Percentiles rank a stretch among this genome's conserved stretches.
phyloP scores from a whole-genome alignment of 2,888 invertebrate genomes.

The Euproctis similis region DNA sequence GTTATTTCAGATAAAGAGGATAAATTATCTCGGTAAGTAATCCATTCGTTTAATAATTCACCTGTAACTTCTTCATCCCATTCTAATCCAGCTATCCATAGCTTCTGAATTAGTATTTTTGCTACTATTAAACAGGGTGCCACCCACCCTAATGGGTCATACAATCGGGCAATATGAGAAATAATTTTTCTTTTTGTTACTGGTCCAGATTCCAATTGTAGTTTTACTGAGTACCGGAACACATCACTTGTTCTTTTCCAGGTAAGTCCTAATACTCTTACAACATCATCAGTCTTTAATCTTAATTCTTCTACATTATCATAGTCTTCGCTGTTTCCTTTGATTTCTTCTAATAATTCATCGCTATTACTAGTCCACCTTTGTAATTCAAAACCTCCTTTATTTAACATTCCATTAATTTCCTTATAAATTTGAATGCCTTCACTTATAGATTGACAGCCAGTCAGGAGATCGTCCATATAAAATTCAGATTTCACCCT shows the following conservation, averaged over 20 bases:
- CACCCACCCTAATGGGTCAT: slow-evolving; percentile 10
- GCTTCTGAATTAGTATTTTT: slow-evolving; percentile 5
- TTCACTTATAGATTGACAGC: not conserved
- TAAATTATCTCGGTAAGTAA: slow-evolving; percentile 10
- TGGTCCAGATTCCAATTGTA: slow-evolving; percentile 6
- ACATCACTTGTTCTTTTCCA: slow-evolving; percentile 8
- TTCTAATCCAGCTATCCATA: slow-evolving; percentile 8
- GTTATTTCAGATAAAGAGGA: slow-evolving; percentile 3
- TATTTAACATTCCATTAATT: slow-evolving; percentile 2
- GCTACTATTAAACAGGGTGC: slow-evolving; percentile 4
- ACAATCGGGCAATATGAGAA: slow-evolving; percentile 17
- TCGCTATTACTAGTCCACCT: slow-evolving; percentile 6
- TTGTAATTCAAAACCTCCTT: slow-evolving; percentile 7
- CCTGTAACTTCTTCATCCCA: slow-evolving; percentile 8
- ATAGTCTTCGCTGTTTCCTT: not conserved
- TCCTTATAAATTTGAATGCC: slow-evolving; percentile 3
- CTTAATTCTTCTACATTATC: too few relatives aligned
- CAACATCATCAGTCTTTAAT: slow-evolving; percentile 12
- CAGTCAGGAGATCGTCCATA: slow-evolving; percentile 5
- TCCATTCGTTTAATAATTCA: slow-evolving; percentile 13
- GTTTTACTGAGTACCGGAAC: slow-evolving; percentile 14
- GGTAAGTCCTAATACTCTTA: slow-evolving; percentile 10
- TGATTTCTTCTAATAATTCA: too few relatives aligned
- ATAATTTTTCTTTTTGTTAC: slow-evolving; percentile 18
- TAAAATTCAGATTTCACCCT: slow-evolving; percentile 2